Base-by-base conservation (phyloP, 2,113 vertebrate genomes). In the Rhodinocichla rosea region DNA sequence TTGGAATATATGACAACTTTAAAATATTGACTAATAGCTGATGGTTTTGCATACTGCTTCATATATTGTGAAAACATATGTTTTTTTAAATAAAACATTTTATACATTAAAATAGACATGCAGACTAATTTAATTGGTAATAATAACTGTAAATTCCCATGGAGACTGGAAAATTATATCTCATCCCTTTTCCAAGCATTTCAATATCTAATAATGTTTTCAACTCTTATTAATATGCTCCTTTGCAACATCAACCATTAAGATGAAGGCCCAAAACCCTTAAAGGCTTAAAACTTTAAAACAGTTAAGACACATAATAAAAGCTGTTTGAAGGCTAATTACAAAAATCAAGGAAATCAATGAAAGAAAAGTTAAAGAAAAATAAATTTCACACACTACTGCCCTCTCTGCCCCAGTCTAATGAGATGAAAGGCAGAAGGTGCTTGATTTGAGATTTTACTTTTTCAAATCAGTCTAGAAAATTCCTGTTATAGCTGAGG, bases 11-110 rank as follows among this genome's bases (percentile, higher is more conserved):
- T 67, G 64, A 57, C 44, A 86, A 81, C 32, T 63, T 89, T 59
- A 90, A 95, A 95, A 83, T 69, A 83, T 33, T 37, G 13, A 57
- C 45, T 91, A 80, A 81, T 15, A 77, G 63, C 50, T 95, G 50
- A 68, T 20, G 57, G n/a, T 27, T 95, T 90, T 76, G 74, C 52
- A 59, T 55, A 65, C 11, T 70, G 44, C 14, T 78, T 68, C 44
- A 64, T 27, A 63, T 44, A 64, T 40, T 87, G 32, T 93, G 45
- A 91, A 91, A 83, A 4, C 9, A 79, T 4, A 14, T 9, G 0
- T 2, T 6, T 23, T 69, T 94, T 82, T 2, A 56, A 73, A 79
- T 76, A 69, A 76, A 87, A 64, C 3, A 49, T 81, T 59, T 39
- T 23, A 63, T 26, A 22, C 60, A 26, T 74, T 82, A 52, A 71